Evolutionary conservation across 92 coral and sea anemone species (phyloP).

Genomic region (Porites divaricata): DNA sequence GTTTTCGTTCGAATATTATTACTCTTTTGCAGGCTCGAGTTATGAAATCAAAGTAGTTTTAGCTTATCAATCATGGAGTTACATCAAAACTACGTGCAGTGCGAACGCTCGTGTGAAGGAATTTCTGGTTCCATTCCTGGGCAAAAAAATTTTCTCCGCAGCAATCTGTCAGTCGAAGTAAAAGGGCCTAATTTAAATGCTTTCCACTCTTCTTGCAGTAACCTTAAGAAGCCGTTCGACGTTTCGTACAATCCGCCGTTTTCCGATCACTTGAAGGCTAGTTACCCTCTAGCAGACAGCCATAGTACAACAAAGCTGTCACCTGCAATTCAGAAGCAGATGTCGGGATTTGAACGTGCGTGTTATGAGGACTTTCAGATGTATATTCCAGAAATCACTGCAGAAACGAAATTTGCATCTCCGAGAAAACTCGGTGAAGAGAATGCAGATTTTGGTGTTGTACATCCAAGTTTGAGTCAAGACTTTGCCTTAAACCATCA

Average conservation of each 20-base stretch:
- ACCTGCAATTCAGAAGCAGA: slow-evolving; percentile 17
- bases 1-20: neutral
- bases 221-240: neutral
- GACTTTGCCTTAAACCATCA: neutral
- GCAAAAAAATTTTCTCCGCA: neutral
- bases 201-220: slow-evolving; percentile 26
- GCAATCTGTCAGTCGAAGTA: neutral
- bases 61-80: slow-evolving; percentile 37
- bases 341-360: slow-evolving; percentile 71
- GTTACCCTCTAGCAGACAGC: neutral
- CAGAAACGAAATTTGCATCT: slow-evolving; percentile 19
- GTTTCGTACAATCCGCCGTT: neutral
- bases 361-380: slow-evolving; percentile 81
- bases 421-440: slow-evolving; percentile 17
- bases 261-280: slow-evolving; percentile 21
- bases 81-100: neutral
- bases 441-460: neutral
- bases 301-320: slow-evolving; percentile 8
- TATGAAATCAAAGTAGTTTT: neutral
- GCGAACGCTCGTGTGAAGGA: slow-evolving; percentile 25
- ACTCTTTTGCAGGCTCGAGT: neutral
- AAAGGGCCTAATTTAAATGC: neutral
- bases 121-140: neutral
- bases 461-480: slow-evolving; percentile 1
- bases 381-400: slow-evolving; percentile 80